Evolutionary conservation across 2,888 invertebrate species (phyloP), one percentile per base, ranked within the genome.

Genomic region (Apomyelois bistriatella): DNA sequence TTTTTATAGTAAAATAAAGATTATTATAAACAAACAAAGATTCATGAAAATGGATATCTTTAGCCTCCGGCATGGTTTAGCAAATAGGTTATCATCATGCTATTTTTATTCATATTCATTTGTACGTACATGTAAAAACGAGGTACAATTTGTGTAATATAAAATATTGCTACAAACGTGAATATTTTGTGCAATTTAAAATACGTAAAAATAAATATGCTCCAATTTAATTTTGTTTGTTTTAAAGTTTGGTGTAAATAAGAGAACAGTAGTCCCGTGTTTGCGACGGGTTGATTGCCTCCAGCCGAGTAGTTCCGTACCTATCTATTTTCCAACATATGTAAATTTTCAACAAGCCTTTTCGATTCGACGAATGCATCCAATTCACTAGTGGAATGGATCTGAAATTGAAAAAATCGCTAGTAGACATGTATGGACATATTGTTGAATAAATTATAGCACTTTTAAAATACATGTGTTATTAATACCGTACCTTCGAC

Each of bases 291-390:
- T 77, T 86, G 86, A 87, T 87, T 83, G 84, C 77, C 80, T 79
- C 70, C 75, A 74, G 70, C 68, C 68, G 66, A 70, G 61, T 62
- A 60, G 60, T 60, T 61, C 65, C 60, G 69, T 62, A 72, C 68
- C 68, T 71, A 73, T 72, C 76, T 76, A 76, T 81, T 79, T 81
- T 72, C 68, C 72, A 72, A 76, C 80, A 79, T 81, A 83, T 82
- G 85, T 85, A 84, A 83, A 85, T 85, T 86, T 85, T 79, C 75
- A 84, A 86, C 85, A 82, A 82, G 81, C 82, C 81, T 82, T 85
- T 85, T 80, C 82, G 81, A 79, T 82, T 79, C 78, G 76, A 64
- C 79, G 80, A 74, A 77, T 79, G 77, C 79, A 74, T 82, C 72
- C 84, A 85, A 86, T 87, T 82, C 80, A 72, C 77, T 67, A 62